phyloP scores from a whole-genome alignment of 2,888 invertebrate genomes.

The Agrotis ipsilon region DNA sequence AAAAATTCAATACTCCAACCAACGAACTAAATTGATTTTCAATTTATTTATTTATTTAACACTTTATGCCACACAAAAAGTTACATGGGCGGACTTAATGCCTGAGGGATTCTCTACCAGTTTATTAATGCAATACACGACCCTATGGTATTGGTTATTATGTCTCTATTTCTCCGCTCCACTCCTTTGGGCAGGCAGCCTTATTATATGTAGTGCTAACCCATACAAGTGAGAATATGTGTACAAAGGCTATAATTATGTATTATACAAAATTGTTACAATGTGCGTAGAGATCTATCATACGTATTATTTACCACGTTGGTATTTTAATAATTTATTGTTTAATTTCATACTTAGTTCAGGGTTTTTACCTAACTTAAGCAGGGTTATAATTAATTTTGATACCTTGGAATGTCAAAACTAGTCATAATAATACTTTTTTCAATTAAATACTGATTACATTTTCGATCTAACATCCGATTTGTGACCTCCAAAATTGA shows the following conservation, averaged over 20 bases:
- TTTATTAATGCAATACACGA: too few relatives aligned
- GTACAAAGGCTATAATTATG: slow-evolving; percentile 22
- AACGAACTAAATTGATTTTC: too few relatives aligned
- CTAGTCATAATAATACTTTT: slow-evolving; percentile 30
- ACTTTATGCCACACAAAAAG: too few relatives aligned
- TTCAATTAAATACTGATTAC: slow-evolving; percentile 26
- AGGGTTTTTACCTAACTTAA: not conserved
- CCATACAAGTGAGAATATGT: not conserved
- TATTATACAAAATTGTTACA: slow-evolving; percentile 6
- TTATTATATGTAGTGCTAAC: not conserved
- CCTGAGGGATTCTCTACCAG: too few relatives aligned
- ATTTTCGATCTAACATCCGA: slow-evolving; percentile 5
- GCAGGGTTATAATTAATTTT: slow-evolving; percentile 20
- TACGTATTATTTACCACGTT: slow-evolving; percentile 10
- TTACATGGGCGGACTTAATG: too few relatives aligned
- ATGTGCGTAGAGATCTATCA: slow-evolving; percentile 24
- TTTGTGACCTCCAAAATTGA: slow-evolving; percentile 23
- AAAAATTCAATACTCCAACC: too few relatives aligned
- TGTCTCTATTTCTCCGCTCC: too few relatives aligned
- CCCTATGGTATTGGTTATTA: too few relatives aligned
- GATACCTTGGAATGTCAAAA: slow-evolving; percentile 13
- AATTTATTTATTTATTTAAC: too few relatives aligned
- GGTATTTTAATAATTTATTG: not conserved
- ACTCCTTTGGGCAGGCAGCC: too few relatives aligned
- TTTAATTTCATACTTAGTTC: too few relatives aligned